These are phyloP conservation scores for Genyomyrus donnyi DNA, from an alignment of 2,113 vertebrate species.

Conservation along the genomic window DNA sequence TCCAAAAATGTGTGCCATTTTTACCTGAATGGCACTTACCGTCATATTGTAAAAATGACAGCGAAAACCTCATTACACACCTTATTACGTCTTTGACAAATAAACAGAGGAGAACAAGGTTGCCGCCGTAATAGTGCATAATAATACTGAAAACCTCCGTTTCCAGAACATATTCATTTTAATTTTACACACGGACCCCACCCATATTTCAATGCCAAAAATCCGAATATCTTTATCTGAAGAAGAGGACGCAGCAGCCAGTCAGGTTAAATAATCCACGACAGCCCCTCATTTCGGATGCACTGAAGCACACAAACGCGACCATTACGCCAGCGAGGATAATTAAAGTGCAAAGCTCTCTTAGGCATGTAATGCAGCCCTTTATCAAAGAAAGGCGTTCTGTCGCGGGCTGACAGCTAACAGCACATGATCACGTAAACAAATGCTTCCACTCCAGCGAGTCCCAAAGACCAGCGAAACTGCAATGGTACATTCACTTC, in stretches of 20 bases:
- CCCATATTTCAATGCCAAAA: slow-evolving; percentile 29
- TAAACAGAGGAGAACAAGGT: neutral
- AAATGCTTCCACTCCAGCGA: slow-evolving; percentile 87
- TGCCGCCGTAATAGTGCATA: neutral
- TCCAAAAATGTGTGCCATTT: neutral
- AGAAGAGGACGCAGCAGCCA: slow-evolving; percentile 36
- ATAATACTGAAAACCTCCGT: neutral
- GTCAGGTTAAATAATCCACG: slow-evolving; percentile 24
- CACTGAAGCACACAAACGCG: slow-evolving; percentile 67
- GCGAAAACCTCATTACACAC: neutral
- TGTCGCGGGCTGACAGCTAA: slow-evolving; percentile 77
- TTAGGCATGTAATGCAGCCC: slow-evolving; percentile 75
- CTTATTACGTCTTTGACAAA: neutral
- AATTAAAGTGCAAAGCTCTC: slow-evolving; percentile 77
- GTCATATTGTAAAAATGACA: neutral
- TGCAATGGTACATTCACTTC: slow-evolving; percentile 96
- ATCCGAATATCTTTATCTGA: neutral
- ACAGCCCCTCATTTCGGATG: slow-evolving; percentile 64
- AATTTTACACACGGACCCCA: slow-evolving; percentile 43
- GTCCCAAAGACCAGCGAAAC: slow-evolving; percentile 96
- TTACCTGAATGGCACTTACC: neutral
- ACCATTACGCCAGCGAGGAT: slow-evolving; percentile 73
- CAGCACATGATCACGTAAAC: slow-evolving; percentile 93
- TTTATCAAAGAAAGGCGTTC: slow-evolving; percentile 88
- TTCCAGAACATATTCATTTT: neutral